A percentile compares a stretch with the other conserved stretches of the same genome.
phyloP scores from a whole-genome alignment of 2,888 invertebrate genomes.

The Ellobium chinense region DNA sequence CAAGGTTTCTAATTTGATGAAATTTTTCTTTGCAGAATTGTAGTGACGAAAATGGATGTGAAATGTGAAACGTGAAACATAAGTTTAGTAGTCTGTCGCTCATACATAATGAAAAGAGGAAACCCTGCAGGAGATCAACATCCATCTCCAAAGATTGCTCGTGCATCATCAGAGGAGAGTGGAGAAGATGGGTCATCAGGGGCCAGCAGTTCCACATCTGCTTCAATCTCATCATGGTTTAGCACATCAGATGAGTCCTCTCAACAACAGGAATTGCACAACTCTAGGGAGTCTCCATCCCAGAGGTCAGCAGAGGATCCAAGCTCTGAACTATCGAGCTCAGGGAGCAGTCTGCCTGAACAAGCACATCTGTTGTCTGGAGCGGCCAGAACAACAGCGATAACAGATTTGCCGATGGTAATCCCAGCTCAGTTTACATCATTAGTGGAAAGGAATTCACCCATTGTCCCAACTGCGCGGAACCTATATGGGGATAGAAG shows the following conservation, averaged over 20 bases:
- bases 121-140: not conserved
- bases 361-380: not conserved
- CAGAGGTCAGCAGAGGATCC: conserved; percentile 9
- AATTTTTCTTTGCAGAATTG: too few relatives aligned
- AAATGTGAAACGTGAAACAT: too few relatives aligned
- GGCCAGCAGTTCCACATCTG: not conserved
- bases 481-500: not conserved
- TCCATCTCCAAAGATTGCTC: conserved; percentile 23
- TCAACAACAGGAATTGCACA: not conserved
- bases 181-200: not conserved
- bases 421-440: not conserved
- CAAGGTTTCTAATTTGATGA: too few relatives aligned
- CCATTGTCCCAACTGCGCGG: not conserved
- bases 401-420: conserved; percentile 21
- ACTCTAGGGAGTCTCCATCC: conserved; percentile 3
- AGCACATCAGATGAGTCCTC: conserved; percentile 3
- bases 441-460: not conserved
- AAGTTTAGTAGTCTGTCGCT: too few relatives aligned
- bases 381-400: conserved; percentile 27
- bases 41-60: too few relatives aligned
- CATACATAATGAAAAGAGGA: conserved; percentile 31
- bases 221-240: not conserved
- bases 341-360: not conserved
- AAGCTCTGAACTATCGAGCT: not conserved
- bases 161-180: conserved; percentile 6